phyloP scores from a whole-genome alignment of 1,140 invertebrate genomes.

The Cydia splendana region DNA sequence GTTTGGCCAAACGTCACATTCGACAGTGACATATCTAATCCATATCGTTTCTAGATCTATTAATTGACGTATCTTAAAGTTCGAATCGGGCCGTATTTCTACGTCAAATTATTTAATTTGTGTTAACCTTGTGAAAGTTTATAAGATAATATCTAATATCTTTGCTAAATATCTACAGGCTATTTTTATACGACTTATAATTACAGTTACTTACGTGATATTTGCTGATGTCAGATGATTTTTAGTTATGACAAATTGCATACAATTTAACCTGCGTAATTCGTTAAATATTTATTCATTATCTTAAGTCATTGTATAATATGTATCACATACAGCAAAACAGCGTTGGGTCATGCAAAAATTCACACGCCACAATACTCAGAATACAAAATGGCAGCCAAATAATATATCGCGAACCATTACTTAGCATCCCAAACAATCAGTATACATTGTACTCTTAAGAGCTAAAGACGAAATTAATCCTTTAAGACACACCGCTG shows the following conservation, averaged over 20 bases:
- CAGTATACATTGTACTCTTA: slow-evolving; percentile 23
- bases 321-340: not conserved
- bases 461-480: slow-evolving; percentile 23
- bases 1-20: too few relatives aligned
- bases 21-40: too few relatives aligned
- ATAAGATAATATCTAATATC: too few relatives aligned
- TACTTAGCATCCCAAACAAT: slow-evolving; percentile 28
- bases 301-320: not conserved
- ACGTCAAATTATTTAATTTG: too few relatives aligned
- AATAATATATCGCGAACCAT: slow-evolving; percentile 24
- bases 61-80: too few relatives aligned
- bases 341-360: not conserved
- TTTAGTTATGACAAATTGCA: not conserved
- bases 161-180: too few relatives aligned
- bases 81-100: too few relatives aligned
- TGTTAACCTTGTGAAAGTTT: too few relatives aligned
- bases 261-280: not conserved
- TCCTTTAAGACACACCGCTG: slow-evolving; percentile 24
- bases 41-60: too few relatives aligned
- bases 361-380: not conserved
- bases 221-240: not conserved
- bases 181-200: not conserved
- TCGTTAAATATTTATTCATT: not conserved
- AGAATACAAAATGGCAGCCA: slow-evolving; percentile 1
- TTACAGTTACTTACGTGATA: not conserved